Evolutionary conservation across 2,888 invertebrate genomes (phyloP), one percentile per base, ranked within the genome.

Genomic region (Tubulanus polymorphus): DNA sequence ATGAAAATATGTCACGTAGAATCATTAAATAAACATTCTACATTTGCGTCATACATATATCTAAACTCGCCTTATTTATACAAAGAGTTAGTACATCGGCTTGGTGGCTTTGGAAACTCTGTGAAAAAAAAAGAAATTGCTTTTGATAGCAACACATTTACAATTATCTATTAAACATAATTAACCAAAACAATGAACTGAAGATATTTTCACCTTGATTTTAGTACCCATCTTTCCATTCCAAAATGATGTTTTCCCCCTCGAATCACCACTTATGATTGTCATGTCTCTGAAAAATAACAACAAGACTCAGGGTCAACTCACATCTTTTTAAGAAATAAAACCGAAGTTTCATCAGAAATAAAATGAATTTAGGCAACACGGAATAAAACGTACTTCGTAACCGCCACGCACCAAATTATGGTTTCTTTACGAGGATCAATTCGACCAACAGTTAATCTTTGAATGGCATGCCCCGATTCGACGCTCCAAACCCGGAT

Each of bases 181-280:
- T n/a, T 12, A 12, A 25, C 26, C 27, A 56, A 27, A 26, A 48
- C 12, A 15, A 41, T 46, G 3, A 28, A 37, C 25, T 50, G 1
- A 8, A 30, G 15, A 41, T 29, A 26, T 20, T 48, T 53, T 62
- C 60, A 86, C 86, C 78, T 90, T 90, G 56, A 91, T 84, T 70
- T 89, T 85, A 8, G 89, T 86, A 10, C 91, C 93, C 53, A 86
- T 79, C 56, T 83, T 83, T 12, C 89, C 88, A 81, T 93, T 91
- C 93, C 93, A 95, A 72, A 95, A 88, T 20, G 88, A 88, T 1
- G 93, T 83, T 69, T 86, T 85, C 0, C 95, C 95, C 29, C 88
- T 82, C 0, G 90, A 90, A 75, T 95, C 95, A 0, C 94, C 94
- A 58, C 90, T 88, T 15, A 93, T 85, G 41, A 95, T 86, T 6